Evolutionary conservation across 2,113 vertebrate genomes (phyloP), one percentile per base, ranked within the genome.

Genomic region (Apteryx mantelli): DNA sequence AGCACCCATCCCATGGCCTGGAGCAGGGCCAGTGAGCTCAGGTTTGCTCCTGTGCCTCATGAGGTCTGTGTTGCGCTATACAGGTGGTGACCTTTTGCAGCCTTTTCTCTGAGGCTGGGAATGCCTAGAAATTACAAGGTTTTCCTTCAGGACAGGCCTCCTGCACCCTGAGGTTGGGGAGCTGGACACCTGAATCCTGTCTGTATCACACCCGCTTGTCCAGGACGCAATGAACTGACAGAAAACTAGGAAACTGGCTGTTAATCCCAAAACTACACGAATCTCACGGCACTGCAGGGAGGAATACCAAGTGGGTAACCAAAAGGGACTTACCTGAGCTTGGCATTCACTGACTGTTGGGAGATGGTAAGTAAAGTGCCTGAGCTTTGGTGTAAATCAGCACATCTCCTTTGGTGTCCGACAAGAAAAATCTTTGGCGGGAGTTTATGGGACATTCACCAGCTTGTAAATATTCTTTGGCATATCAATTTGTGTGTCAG

Each of bases 381-480:
- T 58, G 68, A 63, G 42, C 71, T 70, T n/a, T 68, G 55, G 71
- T 48, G 87, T 58, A 34, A 71, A 81, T 91, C 78, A 52, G 65
- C 52, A 48, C 26, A 63, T 13, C 34, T 71, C 36, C 52, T 76
- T 50, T 25, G 11, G 26, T 81, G 64, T 69, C 32, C 58, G 34
- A 83, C 52, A 64, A 84, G 79, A 70, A 91, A 64, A 86, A 82
- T 34, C 55, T 86, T 83, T 32, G 69, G 40, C 5, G 1, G 38
- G 82, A 48, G 25, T 82, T 96, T 76, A 75, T 22, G 61, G 82
- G 89, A 86, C 15, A 1, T 70, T 94, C 84, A 91, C 11, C 32
- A 78, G 44, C 81, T 69, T 94, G 89, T 90, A 90, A 96, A 96
- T 92, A 53, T 82, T 84, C 74, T 82, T 85, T 90, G 56, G 80